Evolutionary conservation across 2,888 invertebrate species (phyloP), one percentile per base, ranked within the genome.

Genomic region (Catocala fraxini): DNA sequence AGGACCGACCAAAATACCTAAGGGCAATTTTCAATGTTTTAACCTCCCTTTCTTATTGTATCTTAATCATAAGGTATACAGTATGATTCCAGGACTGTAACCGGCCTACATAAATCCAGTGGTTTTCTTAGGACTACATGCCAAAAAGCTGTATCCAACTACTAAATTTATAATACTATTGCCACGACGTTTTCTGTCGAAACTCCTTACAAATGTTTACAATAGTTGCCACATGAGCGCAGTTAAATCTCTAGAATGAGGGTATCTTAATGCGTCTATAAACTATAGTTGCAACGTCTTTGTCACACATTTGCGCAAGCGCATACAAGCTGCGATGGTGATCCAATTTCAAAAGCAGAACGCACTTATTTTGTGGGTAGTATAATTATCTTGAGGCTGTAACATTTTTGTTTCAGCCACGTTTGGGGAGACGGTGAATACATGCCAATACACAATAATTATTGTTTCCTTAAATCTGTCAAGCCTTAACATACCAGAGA

Each of bases 201-300:
- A 68, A 58, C n/a, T 35, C n/a, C 42, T 12, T 48, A 49, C 3
- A 35, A 41, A 42, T 35, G 11, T 55, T 45, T 33, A 35, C 13
- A 51, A 39, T 48, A 42, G 53, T 65, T 61, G 42, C 65, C 39
- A 59, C 63, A 68, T 63, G 47, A 45, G 41, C 51, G 13, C 41
- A n/a, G 45, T 71, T 55, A 71, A 70, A 65, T 60, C 47, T 51
- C 43, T 7, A 58, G 55, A 67, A 63, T 60, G 63, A 70, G 73
- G 74, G 67, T 68, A 76, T 76, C 71, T 73, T 65, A 68, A 68
- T 67, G 70, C 60, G 49, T 67, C 56, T 59, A 72, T 72, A 71
- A 69, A 75, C 68, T 56, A 67, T 58, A 53, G 65, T 80, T 79
- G 60, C 72, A 69, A 71, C 74, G 51, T 59, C 63, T 64, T 72